Evolutionary conservation across 1,140 invertebrate species (phyloP), one percentile per base, ranked within the genome.

Genomic region (Macrostomum lignano): DNA sequence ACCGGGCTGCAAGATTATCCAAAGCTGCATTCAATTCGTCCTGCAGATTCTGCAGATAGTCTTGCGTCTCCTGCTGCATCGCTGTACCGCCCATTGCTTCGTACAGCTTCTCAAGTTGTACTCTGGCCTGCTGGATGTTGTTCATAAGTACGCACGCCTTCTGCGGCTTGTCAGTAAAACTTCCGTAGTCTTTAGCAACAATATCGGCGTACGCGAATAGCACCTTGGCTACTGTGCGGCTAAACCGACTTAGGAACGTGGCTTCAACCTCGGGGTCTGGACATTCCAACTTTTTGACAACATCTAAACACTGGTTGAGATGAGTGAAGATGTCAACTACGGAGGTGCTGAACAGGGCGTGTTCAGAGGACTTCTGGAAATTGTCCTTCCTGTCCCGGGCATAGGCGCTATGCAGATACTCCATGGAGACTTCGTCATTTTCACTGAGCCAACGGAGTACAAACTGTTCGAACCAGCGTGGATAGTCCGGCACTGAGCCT

Each of bases 401-500:
- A 23, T 11, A 37, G 17, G 35, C 21, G 19, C 23, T 33, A 25
- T 10, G 31, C 14, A 25, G 59, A 69, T 69, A 62, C 91, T 82
- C 55, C 79, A 36, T 36, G 23, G 17, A 29, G 77, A 36, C 25
- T 3, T 36, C 25, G 50, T 42, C 34, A 47, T 98, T 99, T 54
- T 96, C 88, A 56, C 96, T 96, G 3, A 99, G 64, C 91, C 91
- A 98, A 55, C 96, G 86, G 84, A 99, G 94, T 1, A 98, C 88
- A 60, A 96, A 99, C 2, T 88, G 84, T 51, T 96, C 88, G 58
- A 98, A 98, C 86, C 86, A 98, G 38, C 66, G 37, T 6, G 88
- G 86, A 59, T 96, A 98, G 52, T 94, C 70, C 38, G 71, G 71
- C 38, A 93, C 79, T 29, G 73, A 43, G 68, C 74, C 74, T 45